These are phyloP conservation scores for Coracopsis vasa DNA, from an alignment of 2,113 vertebrate genomes.

Conservation along the genomic window DNA sequence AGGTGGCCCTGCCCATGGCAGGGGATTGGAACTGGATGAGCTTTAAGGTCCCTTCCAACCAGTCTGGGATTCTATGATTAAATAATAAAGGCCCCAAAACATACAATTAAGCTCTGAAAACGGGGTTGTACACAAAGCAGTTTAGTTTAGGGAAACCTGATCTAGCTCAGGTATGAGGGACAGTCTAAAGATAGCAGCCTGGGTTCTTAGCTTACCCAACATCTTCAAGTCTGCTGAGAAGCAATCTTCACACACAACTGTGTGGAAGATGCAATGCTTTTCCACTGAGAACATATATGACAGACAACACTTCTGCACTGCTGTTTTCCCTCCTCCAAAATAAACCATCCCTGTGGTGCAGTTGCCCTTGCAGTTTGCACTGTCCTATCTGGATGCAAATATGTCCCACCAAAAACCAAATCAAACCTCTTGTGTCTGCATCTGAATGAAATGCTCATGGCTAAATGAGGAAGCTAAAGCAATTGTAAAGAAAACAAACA, in stretches of 20 bases:
- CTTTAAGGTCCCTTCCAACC: neutral
- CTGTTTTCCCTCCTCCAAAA: neutral
- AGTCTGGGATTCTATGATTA: neutral
- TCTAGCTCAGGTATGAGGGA: neutral
- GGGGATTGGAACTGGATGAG: neutral
- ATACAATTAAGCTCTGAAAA: neutral
- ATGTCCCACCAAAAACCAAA: slow-evolving; percentile 5
- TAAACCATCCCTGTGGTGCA: neutral
- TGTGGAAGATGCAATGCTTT: neutral
- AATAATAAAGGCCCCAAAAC: neutral
- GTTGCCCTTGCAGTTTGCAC: neutral
- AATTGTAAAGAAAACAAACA: slow-evolving; percentile 49
- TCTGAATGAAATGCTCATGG: neutral
- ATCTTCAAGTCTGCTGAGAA: neutral
- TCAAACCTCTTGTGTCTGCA: neutral
- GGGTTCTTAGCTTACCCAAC: neutral
- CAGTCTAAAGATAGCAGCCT: neutral
- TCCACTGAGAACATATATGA: neutral
- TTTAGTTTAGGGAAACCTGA: neutral
- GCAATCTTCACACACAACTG: rapidly evolving
- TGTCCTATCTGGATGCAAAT: neutral
- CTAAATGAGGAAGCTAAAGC: slow-evolving; percentile 33
- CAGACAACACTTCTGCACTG: neutral
- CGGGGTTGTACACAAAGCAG: neutral
- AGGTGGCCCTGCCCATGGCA: neutral